Evolutionary conservation across 1,140 invertebrate species (phyloP).

Genomic region (Polyergus mexicanus): DNA sequence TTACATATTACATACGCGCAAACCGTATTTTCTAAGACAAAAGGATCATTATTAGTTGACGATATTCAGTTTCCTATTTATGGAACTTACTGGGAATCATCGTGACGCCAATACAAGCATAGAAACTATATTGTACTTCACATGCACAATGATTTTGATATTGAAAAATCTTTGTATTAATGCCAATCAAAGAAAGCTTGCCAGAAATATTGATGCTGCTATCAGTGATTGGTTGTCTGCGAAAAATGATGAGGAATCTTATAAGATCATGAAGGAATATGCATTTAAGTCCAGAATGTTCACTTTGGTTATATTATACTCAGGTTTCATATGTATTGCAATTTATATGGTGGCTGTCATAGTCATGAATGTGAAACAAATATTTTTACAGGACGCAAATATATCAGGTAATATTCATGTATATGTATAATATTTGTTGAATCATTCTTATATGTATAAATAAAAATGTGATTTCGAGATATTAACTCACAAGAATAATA

Average conservation of each 20-base stretch:
- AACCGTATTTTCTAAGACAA: conserved; percentile 39
- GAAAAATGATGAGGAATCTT: not conserved
- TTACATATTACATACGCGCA: not conserved
- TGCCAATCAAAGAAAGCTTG: not conserved
- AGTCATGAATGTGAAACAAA: not conserved
- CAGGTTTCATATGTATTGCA: not conserved
- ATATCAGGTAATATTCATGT: not conserved
- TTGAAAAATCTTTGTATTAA: conserved; percentile 14
- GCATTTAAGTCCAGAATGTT: conserved; percentile 29
- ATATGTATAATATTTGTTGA: not conserved
- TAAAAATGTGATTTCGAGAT: too few relatives aligned
- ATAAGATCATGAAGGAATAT: conserved; percentile 43
- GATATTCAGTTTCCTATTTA: not conserved
- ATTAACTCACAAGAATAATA: not conserved
- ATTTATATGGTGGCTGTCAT: not conserved
- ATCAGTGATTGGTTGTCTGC: conserved; percentile 21
- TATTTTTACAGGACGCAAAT: not conserved
- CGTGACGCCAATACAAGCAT: not conserved
- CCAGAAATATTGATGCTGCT: conserved; percentile 36
- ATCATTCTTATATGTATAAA: conserved; percentile 11
- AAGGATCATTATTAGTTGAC: conserved; percentile 23
- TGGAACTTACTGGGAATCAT: not conserved
- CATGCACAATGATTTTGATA: not conserved
- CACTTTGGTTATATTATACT: not conserved
- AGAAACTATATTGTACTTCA: conserved; percentile 1